Percentiles rank a stretch among this genome's conserved stretches.
Conservation (phyloP, 1,140 invertebrate species). For the Drosophila paulistorum region DNA sequence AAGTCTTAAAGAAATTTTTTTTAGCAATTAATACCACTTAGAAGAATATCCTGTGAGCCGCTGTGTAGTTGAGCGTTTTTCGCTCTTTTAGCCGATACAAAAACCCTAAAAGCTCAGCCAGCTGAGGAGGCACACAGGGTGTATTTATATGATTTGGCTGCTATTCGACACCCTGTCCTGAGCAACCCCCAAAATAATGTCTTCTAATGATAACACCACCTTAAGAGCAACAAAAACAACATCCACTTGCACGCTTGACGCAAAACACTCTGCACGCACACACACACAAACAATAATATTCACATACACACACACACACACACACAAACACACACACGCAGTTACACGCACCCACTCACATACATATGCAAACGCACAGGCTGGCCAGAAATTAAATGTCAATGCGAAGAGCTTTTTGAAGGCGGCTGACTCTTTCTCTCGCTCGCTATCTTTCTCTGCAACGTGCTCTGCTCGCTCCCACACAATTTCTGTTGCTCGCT, state of each 20-base stretch:
- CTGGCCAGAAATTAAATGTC: conserved; percentile 43
- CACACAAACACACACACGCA: conserved; percentile 28
- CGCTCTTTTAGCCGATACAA: not conserved
- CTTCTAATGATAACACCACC: conserved; percentile 32
- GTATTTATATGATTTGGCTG: not conserved
- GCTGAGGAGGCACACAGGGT: conserved; percentile 1
- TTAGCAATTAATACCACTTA: no score
- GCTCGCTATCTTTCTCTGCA: conserved; percentile 20
- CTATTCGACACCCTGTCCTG: conserved; percentile 26
- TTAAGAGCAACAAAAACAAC: conserved; percentile 20
- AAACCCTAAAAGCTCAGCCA: not conserved
- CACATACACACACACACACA: conserved; percentile 16
- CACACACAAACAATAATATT: not conserved
- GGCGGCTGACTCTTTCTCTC: conserved; percentile 15
- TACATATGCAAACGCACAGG: conserved; percentile 8
- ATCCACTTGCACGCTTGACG: conserved; percentile 17
- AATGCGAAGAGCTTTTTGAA: conserved; percentile 48
- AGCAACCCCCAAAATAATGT: conserved; percentile 40
- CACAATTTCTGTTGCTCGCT: conserved; percentile 17
- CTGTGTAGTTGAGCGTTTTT: not conserved
- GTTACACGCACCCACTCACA: conserved; percentile 4
- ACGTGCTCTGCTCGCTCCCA: not conserved
- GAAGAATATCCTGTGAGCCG: not conserved
- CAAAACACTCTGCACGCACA: conserved; percentile 38
- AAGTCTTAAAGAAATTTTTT: no score